Base-by-base conservation (phyloP, 2,113 vertebrate genomes). In the Amphiprion percula region DNA sequence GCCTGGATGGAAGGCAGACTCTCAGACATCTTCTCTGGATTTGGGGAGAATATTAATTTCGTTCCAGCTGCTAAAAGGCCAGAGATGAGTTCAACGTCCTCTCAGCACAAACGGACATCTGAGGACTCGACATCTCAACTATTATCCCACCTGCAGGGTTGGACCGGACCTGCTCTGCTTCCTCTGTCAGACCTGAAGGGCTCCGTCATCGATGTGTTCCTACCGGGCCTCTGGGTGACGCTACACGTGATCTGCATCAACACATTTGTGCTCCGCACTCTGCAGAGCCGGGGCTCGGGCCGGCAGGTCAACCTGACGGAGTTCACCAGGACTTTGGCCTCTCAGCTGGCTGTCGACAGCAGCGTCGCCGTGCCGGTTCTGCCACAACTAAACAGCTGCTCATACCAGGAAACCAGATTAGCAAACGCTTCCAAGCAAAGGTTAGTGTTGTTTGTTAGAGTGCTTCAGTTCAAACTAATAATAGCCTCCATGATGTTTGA, bases 161-260 rank as follows among this genome's bases (percentile, higher is more conserved):
- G 91, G 91, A 85, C 77, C 0, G 90, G 79, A 30, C 82, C 90
- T 8, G 86, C 77, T 24, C 65, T 89, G 2, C 55, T 92, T 23
- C 75, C 62, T 15, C 47, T 4, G 6, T 33, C 77, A 19, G 80
- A 88, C 61, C 73, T 24, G 4, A 80, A 41, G 33, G 58, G 69
- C 5, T 21, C 50, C 0, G 24, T 3, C 10, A 26, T 0, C 0
- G 90, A 92, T 4, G 59, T 74, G 33, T 89, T 91, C 19, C 77
- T 90, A 6, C 89, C 83, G 0, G 89, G 82, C 47, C 70, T 91
- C 55, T 92, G 88, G 86, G 80, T 53, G 7, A 44, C 68, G 5
- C 74, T 94, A 0, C 88, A 90, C 47, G 6, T 79, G 4, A 46
- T 82, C 52, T 91, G 73, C 85, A 93, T 94, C 74, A 93, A 94